Base-by-base conservation (phyloP, 2,888 invertebrate species). In the Ferrisia virgata region DNA sequence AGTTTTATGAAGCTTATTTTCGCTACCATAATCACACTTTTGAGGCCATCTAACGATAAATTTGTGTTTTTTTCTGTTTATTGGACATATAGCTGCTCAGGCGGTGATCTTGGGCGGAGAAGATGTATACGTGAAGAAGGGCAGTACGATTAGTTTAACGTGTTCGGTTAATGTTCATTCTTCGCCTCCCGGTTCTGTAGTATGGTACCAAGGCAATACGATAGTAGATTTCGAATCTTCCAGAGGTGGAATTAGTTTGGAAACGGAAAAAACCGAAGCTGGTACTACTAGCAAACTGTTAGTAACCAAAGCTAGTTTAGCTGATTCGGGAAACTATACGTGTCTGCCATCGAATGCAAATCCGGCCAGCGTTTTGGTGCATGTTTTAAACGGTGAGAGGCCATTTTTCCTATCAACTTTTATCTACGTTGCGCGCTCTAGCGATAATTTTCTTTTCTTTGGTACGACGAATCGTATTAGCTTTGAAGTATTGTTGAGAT, bases 311-410 rank as follows among this genome's bases (percentile, higher is more conserved):
- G 96, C 96, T 69, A 92, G 94, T 86, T 92, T 95, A 58, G 90
- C 93, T 84, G 95, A 96, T 90, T 95, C 94, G 76, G 96, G 96
- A 87, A 96, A 96, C 91, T 96, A 96, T 89, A 96, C 96, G 85
- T 96, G 96, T 89, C 93, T 94, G 87, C 96, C 96, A 85, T 93
- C 93, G 88, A 94, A 94, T 87, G 94, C 95, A 28, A 87, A 87
- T 85, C 86, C 87, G 36, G 90, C 90, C 85, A 89, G 89, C 85
- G 89, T 90, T 85, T 88, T 89, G 85, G 89, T 90, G 28, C 90
- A 90, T 87, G 90, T 90, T 47, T 88, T 90, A 84, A 90, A 90
- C 86, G 90, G 90, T 90, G 87, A 86, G 87, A 53, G 53, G n/a
- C 4, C 13, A n/a, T n/a, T n/a, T n/a, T n/a, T n/a, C n/a, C n/a